phyloP scores from a whole-genome alignment of 2,113 vertebrate species.

The Pangasianodon gigas region DNA sequence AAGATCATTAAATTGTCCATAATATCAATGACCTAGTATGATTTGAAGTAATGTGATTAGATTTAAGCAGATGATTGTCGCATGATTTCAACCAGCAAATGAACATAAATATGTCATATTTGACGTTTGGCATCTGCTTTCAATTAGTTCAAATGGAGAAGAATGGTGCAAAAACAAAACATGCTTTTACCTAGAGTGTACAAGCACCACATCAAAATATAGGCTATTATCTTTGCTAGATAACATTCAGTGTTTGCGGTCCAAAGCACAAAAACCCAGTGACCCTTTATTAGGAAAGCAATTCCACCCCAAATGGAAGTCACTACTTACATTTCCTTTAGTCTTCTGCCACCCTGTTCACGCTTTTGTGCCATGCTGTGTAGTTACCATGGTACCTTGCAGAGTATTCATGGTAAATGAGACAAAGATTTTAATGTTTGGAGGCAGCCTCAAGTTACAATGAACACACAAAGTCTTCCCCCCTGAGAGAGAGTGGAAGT shows the following conservation, averaged over 20 bases:
- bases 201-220: neutral
- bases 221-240: neutral
- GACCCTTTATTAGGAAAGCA: neutral
- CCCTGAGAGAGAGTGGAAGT: constrained; percentile 59
- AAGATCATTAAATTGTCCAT: neutral
- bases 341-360: constrained; percentile 37
- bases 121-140: neutral
- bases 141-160: neutral
- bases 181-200: neutral
- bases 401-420: constrained; percentile 66
- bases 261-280: neutral
- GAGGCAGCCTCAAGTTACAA: constrained; percentile 68
- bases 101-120: neutral
- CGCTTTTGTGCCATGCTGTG: constrained; percentile 46
- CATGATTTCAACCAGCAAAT: neutral
- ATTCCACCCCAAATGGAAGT: constrained; percentile 16
- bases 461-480: constrained; percentile 63
- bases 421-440: constrained; percentile 72
- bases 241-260: neutral
- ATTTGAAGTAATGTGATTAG: neutral
- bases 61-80: neutral
- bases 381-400: constrained; percentile 68
- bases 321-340: neutral
- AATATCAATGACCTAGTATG: neutral
- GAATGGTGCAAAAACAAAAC: neutral